These are phyloP conservation scores for Misgurnus mizolepis DNA, from an alignment of 2,113 vertebrate species.

Conservation along the genomic window DNA sequence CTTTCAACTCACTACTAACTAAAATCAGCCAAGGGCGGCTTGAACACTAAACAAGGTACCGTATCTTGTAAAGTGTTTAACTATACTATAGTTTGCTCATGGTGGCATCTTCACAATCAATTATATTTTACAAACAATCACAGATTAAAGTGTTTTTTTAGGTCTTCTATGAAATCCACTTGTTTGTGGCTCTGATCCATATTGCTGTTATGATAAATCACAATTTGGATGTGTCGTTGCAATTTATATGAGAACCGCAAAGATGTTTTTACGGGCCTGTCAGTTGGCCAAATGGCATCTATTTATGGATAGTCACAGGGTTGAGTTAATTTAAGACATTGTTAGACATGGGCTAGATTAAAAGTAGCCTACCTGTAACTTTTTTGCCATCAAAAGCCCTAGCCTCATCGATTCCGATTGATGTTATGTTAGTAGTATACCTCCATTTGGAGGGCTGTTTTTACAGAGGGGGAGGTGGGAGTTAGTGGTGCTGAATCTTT, in stretches of 20 bases:
- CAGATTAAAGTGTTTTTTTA: slow-evolving; percentile 6
- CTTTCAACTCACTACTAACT: not conserved
- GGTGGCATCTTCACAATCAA: slow-evolving; percentile 5
- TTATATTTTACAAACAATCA: slow-evolving; percentile 17
- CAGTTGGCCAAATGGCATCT: not conserved
- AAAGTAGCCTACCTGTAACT: not conserved
- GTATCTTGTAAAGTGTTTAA: not conserved
- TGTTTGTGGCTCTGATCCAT: not conserved
- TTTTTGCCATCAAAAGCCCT: not conserved
- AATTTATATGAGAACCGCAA: not conserved
- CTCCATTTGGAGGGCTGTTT: not conserved
- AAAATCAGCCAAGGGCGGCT: not conserved
- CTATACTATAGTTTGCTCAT: not conserved
- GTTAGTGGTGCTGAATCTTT: slow-evolving; percentile 27
- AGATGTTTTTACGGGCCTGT: not conserved
- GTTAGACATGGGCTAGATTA: not conserved
- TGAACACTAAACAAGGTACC: not conserved
- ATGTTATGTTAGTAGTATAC: not conserved
- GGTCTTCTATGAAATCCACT: not conserved
- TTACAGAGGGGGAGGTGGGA: not conserved
- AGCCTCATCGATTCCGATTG: not conserved
- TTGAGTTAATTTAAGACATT: not conserved
- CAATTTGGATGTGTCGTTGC: not conserved
- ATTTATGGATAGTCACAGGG: not conserved
- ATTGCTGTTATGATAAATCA: not conserved